Evolutionary conservation across 2,888 invertebrate genomes (phyloP).

Genomic region (Apotomis betuletana): DNA sequence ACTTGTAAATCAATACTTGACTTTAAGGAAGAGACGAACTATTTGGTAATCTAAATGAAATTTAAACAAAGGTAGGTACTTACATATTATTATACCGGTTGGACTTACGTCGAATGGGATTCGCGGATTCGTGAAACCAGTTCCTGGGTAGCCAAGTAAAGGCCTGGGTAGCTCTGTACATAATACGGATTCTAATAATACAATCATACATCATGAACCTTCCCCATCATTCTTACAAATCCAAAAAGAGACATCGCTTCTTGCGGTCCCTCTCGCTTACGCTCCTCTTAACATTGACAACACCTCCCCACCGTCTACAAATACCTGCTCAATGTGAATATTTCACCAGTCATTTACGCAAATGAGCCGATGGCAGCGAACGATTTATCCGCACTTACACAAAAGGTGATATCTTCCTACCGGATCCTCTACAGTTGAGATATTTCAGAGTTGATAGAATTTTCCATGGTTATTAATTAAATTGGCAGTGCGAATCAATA

Average conservation of each 20-base stretch:
- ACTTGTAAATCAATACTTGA: no score
- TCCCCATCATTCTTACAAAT: neutral
- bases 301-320: constrained; percentile 3
- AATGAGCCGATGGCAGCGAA: constrained; percentile 27
- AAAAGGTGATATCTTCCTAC: constrained; percentile 6
- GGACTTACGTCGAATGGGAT: no score
- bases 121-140: no score
- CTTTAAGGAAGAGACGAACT: no score
- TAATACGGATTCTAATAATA: neutral
- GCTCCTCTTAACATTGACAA: neutral
- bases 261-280: neutral
- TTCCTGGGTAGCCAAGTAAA: no score
- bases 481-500: constrained; percentile 31
- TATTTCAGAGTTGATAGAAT: neutral
- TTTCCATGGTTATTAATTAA: constrained; percentile 35
- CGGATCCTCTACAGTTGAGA: neutral
- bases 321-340: constrained; percentile 12
- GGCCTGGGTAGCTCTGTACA: no score
- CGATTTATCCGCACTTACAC: neutral
- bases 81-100: no score
- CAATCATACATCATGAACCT: neutral
- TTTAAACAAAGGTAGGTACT: no score
- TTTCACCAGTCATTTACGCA: constrained; percentile 35
- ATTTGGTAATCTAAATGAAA: no score
- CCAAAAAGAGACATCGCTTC: neutral